Conservation (phyloP, 2,888 invertebrate species). For the Heliconius ethilla region DNA sequence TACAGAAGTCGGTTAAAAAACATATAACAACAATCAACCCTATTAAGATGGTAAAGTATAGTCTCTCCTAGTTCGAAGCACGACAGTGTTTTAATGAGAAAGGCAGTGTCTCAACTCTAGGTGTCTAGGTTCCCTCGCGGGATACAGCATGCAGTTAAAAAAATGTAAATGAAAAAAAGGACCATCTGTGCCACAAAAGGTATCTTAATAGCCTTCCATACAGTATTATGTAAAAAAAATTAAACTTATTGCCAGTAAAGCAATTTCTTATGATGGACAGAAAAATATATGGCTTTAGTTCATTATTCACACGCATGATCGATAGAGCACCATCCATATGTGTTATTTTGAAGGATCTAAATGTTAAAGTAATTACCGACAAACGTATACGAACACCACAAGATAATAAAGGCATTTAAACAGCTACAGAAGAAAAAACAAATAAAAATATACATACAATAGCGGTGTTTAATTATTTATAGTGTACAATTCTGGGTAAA, state of each 20-base stretch:
- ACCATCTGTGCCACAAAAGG: not conserved
- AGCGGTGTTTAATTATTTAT: not conserved
- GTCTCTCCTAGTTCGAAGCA: too few species aligned
- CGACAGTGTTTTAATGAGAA: too few species aligned
- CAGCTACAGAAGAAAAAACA: constrained; percentile 21
- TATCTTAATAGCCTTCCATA: not conserved
- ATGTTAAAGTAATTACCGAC: constrained; percentile 52
- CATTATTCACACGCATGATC: constrained; percentile 44
- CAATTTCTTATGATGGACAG: constrained; percentile 36
- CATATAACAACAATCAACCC: too few species aligned
- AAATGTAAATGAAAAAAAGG: too few species aligned
- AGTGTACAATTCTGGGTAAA: not conserved
- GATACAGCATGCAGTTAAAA: too few species aligned
- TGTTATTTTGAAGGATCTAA: constrained; percentile 50
- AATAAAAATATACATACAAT: not conserved
- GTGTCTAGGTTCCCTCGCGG: too few species aligned
- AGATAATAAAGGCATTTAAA: constrained; percentile 19
- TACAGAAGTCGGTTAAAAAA: too few species aligned
- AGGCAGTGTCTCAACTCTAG: too few species aligned
- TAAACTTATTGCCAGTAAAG: constrained; percentile 28
- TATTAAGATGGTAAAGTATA: not conserved
- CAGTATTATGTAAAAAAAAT: not conserved
- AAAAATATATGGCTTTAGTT: constrained; percentile 39
- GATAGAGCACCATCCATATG: constrained; percentile 48
- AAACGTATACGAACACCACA: constrained; percentile 26